A percentile compares a stretch with the other conserved stretches of the same genome.
Evolutionary conservation across 2,113 vertebrate species (phyloP).

Genomic region (Paratilapia polleni): DNA sequence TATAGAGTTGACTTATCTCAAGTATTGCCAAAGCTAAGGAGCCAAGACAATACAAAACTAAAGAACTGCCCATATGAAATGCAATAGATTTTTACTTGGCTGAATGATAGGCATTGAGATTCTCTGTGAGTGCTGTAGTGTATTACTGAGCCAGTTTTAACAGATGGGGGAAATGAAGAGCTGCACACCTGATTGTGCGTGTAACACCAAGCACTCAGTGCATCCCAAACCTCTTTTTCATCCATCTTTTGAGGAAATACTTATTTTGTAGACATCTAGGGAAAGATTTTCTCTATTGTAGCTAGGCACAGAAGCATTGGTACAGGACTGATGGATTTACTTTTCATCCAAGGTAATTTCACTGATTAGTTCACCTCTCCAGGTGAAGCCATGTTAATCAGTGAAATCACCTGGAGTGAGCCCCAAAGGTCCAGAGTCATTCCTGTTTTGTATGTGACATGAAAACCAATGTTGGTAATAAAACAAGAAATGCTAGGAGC

Average conservation of each 20-base stretch:
- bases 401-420: conserved; percentile 8
- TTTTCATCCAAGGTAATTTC: conserved; percentile 33
- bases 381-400: conserved; percentile 32
- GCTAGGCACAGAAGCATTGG: conserved; percentile 8
- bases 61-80: not conserved
- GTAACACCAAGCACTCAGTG: conserved; percentile 10
- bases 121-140: conserved; percentile 1
- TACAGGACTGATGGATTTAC: conserved; percentile 12
- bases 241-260: conserved; percentile 11
- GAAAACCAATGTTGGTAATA: conserved; percentile 6
- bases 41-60: not conserved
- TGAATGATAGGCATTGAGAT: conserved; percentile 12
- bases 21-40: not conserved
- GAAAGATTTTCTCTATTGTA: not conserved
- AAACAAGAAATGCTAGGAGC: conserved; percentile 1
- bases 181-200: conserved; percentile 10
- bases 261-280: conserved; percentile 7
- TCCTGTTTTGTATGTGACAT: conserved; percentile 12
- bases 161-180: conserved; percentile 17
- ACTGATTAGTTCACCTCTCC: conserved; percentile 26
- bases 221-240: conserved; percentile 13
- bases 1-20: conserved; percentile 10
- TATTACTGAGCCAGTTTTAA: conserved; percentile 28
- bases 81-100: not conserved
- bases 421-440: conserved; percentile 4